Conservation (phyloP, 2,113 vertebrate genomes). For the Ornithorhynchus anatinus region DNA sequence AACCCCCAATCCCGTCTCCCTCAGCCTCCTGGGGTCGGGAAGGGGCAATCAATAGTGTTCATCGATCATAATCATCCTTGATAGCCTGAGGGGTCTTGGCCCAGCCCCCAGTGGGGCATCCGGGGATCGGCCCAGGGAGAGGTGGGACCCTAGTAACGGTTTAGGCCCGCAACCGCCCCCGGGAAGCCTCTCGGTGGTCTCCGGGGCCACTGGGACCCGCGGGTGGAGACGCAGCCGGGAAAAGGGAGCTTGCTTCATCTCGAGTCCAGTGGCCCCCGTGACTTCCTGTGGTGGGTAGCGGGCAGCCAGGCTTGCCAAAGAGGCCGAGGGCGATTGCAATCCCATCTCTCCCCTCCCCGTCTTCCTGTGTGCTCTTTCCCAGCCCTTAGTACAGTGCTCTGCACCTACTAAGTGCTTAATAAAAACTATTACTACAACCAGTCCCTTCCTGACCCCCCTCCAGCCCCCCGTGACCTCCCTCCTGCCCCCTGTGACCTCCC, state of each 20-base stretch:
- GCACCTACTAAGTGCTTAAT: too few species aligned
- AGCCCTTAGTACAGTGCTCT: too few species aligned
- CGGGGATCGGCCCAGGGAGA: neutral
- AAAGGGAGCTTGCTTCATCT: too few species aligned
- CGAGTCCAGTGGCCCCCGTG: too few species aligned
- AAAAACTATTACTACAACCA: too few species aligned
- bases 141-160: accelerated
- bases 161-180: too few species aligned
- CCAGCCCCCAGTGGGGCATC: neutral
- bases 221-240: too few species aligned
- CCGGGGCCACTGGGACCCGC: neutral
- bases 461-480: accelerated
- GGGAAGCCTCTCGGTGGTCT: neutral
- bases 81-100: neutral
- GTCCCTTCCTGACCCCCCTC: neutral
- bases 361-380: neutral
- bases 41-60: too few species aligned
- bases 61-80: too few species aligned
- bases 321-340: neutral
- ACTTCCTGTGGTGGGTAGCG: neutral
- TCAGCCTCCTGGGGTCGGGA: too few species aligned
- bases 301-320: neutral
- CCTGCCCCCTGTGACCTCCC: neutral
- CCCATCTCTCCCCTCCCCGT: neutral
- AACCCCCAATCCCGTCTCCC: too few species aligned